Base-by-base conservation (phyloP, 2,888 invertebrate species). In the Cinara cedri region DNA sequence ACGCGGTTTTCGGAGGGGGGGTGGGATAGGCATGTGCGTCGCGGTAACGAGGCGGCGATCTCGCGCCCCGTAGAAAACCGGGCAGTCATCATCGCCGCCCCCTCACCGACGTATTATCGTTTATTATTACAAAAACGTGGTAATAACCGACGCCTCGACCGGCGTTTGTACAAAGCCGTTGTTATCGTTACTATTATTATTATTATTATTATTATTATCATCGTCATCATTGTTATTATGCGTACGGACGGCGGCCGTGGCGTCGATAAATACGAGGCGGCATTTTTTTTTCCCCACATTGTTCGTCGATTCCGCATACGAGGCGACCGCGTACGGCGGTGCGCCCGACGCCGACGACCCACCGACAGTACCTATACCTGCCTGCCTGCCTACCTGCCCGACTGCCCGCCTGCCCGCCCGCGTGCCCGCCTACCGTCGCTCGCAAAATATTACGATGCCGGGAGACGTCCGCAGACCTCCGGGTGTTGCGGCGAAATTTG, bases 221-320 rank as follows among this genome's bases (percentile, higher is more conserved):
- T n/a, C n/a, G n/a, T n/a, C n/a, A n/a, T n/a, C n/a, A n/a, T n/a
- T n/a, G n/a, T n/a, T n/a, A n/a, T n/a, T n/a, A n/a, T n/a, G n/a
- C n/a, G n/a, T n/a, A n/a, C n/a, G n/a, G n/a, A n/a, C n/a, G n/a
- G n/a, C n/a, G n/a, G 44, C 2, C 71, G 71, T 57, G 34, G 19
- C 76, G 68, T 60, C 54, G 11, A 57, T 26, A 57, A 76, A 57
- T 57, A 21, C 76, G 16, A 10, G 24, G 16, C 26, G 60, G 46
- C 55, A 66, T 75, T 75, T 75, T 55, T 66, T 76, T 76, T 57
- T 66, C 57, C 55, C 57, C 57, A 60, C 44, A 14, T 8, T 44
- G 13, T 34, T 34, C 34, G 3, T 3, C 3, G 34, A 34, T 6
- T 6, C 34, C 34, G 34, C 3, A 6, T n/a, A n/a, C n/a, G n/a